Conservation (phyloP, 2,888 invertebrate species). For the Anodontia alba region DNA sequence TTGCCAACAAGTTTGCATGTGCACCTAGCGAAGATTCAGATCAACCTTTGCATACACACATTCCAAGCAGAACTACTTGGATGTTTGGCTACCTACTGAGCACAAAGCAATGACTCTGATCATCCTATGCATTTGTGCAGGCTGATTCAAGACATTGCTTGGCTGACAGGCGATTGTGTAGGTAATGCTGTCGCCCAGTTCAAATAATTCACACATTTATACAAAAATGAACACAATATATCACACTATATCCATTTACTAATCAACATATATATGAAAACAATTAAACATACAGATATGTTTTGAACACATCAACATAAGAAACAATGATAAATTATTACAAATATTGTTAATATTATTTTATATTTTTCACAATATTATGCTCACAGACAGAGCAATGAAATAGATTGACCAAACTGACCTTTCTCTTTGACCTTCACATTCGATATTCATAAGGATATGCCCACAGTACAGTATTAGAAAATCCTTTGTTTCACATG, state of each 20-base stretch:
- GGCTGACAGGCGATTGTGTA: no score
- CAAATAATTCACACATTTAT: no score
- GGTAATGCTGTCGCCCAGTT: no score
- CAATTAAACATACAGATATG: background rate
- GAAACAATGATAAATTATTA: background rate
- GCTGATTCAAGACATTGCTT: background rate
- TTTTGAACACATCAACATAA: conserved; percentile 8
- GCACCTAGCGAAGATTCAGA: no score
- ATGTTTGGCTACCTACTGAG: no score
- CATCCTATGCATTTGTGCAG: background rate
- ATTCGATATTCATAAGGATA: no score
- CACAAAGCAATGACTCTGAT: background rate
- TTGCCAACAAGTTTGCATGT: no score
- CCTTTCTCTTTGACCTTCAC: no score
- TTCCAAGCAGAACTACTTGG: no score
- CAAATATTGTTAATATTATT: background rate
- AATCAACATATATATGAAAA: background rate
- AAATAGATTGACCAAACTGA: background rate
- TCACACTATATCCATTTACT: background rate
- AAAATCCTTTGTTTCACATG: no score
- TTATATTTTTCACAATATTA: background rate
- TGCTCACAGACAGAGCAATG: background rate
- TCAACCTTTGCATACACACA: no score
- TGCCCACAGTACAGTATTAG: no score
- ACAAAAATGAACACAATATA: background rate